Evolutionary conservation across 1,140 invertebrate genomes (phyloP), one percentile per base, ranked within the genome.

Genomic region (Lordiphosa mommai): DNA sequence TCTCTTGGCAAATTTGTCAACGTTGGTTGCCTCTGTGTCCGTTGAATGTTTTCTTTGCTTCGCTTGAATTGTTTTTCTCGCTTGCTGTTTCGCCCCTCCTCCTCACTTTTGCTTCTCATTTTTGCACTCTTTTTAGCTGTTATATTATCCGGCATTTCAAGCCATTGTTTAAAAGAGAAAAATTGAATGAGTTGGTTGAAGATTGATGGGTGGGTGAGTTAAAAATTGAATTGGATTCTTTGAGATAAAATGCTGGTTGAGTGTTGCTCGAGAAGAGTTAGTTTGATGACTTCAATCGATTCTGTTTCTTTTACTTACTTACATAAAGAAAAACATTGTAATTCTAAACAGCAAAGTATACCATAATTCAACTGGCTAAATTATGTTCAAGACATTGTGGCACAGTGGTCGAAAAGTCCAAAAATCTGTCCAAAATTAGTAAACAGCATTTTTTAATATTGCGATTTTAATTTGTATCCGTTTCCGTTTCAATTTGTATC

Each of bases 331-430:
- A 27, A 7, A 27, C 63, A 58, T 66, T 65, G 13, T 50, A 43
- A 68, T 72, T 72, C 64, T 10, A 37, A 61, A 38, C 74, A 70
- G 69, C 60, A 61, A 80, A 61, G 66, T 38, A 37, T 66, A 61
- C 60, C 73, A 82, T 80, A 80, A 68, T 50, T 72, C 69, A 73
- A 48, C 29, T 17, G 43, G 46, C 48, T 51, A 51, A 65, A 65
- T 65, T 69, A 69, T 72, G 44, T 14, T 40, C 10, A 27, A 27
- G 23, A 6, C 23, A 27, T 7, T 1, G 23, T 7, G 5, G 23
- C 23, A 27, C 23, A 27, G 23, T 27, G 23, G 23, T 27, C 0
- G 1, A 1, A 23, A 23, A 23, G 20, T 23, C 20, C 1, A 27
- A 6, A 2, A 27, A 27, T 5, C 23, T 7, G 6, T 0, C 23